These are phyloP conservation scores for Euura lappo DNA, from an alignment of 1,140 invertebrate genomes.

Conservation along the genomic window DNA sequence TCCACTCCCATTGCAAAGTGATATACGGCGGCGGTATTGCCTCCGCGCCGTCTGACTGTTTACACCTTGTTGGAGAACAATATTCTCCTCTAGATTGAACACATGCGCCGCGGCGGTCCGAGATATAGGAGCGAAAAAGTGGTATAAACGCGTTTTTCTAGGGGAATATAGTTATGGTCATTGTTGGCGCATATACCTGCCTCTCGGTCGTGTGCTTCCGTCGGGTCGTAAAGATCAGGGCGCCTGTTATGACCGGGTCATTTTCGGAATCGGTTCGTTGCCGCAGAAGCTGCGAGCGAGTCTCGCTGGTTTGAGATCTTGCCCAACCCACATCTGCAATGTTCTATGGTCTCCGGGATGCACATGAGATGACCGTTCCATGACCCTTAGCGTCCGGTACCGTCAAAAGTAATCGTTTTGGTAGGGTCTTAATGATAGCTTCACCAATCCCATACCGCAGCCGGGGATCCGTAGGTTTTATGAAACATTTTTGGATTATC, in stretches of 20 bases:
- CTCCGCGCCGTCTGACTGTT: background rate
- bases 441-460: background rate
- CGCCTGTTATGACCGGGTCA: constrained; percentile 41
- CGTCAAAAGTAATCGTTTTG: background rate
- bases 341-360: background rate
- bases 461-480: background rate
- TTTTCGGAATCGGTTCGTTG: constrained; percentile 38
- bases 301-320: no score
- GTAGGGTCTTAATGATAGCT: background rate
- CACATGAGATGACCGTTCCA: background rate
- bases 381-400: background rate
- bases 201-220: constrained; percentile 46
- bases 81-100: background rate
- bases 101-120: no score
- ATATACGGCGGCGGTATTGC: background rate
- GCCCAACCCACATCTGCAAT: background rate
- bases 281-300: constrained; percentile 33
- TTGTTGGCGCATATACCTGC: constrained; percentile 38
- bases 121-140: background rate
- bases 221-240: constrained; percentile 50
- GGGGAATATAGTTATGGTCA: constrained; percentile 10
- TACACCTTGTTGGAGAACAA: constrained; percentile 5
- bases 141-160: background rate
- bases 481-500: background rate
- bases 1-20: background rate